Base-by-base conservation (phyloP, 2,888 invertebrate genomes). In the Ichneumoninae sp. region DNA sequence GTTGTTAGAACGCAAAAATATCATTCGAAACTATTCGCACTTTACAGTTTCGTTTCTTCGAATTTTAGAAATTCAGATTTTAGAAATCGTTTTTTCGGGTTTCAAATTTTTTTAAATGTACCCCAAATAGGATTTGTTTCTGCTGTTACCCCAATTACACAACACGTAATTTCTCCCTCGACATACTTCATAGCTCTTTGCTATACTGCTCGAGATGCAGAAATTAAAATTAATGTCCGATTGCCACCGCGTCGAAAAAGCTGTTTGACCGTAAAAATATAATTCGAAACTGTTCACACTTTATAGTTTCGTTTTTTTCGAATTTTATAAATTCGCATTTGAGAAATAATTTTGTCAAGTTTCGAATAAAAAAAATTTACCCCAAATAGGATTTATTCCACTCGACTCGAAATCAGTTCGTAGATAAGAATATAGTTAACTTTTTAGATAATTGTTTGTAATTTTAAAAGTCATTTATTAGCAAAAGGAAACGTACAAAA, bases 141-240 rank as follows among this genome's bases (percentile, higher is more conserved):
- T 22, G 36, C 66, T 69, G 68, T 83, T 69, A 69, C 44, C 26
- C 78, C 63, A 74, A 74, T 74, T 63, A 74, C 63, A 30, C 26
- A 65, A 66, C 76, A 77, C 82, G 63, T 60, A 60, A 44, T 50
- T 68, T 54, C 19, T 47, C 44, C 5, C 16, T 52, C 71, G 52
- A 77, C 44, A 69, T 47, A 69, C 44, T 19, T 19, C 16, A 7
- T 57, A 57, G 70, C 33, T 76, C 36, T 68, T 47, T 50, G 30
- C 33, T 40, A 60, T 60, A 40, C 33, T 57, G 33, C 47, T 30
- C 26, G 22, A 30, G 30, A 70, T 47, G 57, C 52, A 52, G 40
- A 44, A 54, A 54, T 22, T 63, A 80, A 47, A 66, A 13, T 22
- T 40, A 57, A 40, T 40, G 60, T 33, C 26, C 60, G 4, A 2